These are phyloP conservation scores for Diplazon laetatorius DNA, from an alignment of 2,888 invertebrate species.

Conservation along the genomic window DNA sequence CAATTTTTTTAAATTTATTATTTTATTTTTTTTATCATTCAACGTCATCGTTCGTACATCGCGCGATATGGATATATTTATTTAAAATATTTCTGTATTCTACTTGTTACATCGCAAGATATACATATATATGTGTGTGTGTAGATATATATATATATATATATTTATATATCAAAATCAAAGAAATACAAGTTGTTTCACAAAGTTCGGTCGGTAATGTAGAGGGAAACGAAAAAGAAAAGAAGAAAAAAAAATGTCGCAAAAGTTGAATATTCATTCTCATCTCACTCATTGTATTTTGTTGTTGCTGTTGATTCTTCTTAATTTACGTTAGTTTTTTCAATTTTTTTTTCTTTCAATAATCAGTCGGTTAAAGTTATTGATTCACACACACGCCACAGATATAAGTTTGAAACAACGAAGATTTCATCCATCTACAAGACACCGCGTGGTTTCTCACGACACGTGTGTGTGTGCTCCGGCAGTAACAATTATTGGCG, in stretches of 20 bases:
- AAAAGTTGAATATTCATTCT: no score
- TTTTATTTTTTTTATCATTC: slow-evolving; percentile 39
- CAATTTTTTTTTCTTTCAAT: not conserved
- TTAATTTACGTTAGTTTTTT: no score
- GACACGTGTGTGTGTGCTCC: no score
- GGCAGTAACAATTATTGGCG: slow-evolving; percentile 12
- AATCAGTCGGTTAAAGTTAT: slow-evolving; percentile 29
- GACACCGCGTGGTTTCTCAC: not conserved
- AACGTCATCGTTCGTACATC: slow-evolving; percentile 48
- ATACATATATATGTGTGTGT: no score
- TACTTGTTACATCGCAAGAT: slow-evolving; percentile 57
- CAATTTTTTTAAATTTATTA: no score
- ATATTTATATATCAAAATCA: slow-evolving; percentile 44
- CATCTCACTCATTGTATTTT: slow-evolving; percentile 14
- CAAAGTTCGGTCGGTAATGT: slow-evolving; percentile 20
- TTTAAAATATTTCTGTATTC: slow-evolving; percentile 64
- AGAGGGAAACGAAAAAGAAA: not conserved
- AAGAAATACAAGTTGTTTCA: slow-evolving; percentile 43
- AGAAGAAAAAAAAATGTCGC: not conserved
- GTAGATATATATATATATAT: no score
- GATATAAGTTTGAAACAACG: no score
- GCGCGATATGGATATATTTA: slow-evolving; percentile 64
- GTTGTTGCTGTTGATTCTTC: no score
- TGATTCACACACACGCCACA: slow-evolving; percentile 19
- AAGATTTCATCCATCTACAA: no score